phyloP scores from a whole-genome alignment of 2,888 invertebrate genomes.

The Chrysomela aeneicollis region DNA sequence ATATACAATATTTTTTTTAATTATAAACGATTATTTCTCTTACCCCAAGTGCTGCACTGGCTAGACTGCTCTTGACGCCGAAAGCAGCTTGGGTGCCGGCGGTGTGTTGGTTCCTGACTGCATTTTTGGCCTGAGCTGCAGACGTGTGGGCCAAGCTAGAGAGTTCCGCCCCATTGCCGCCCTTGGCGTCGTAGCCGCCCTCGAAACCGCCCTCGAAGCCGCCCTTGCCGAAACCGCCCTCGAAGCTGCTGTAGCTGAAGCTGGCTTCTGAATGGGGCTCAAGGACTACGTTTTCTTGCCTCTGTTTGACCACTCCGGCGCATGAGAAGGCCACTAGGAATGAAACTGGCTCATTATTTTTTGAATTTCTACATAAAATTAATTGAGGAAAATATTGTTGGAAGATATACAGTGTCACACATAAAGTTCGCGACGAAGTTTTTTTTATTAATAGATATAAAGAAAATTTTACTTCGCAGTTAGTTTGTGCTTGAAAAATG shows the following conservation, averaged over 20 bases:
- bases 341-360: too few species aligned
- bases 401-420: too few species aligned
- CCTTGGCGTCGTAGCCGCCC: conserved; percentile 14
- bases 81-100: conserved; percentile 79
- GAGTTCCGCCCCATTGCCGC: conserved; percentile 68
- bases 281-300: conserved; percentile 21
- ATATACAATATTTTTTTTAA: too few species aligned
- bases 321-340: conserved; percentile 4
- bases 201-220: conserved; percentile 10
- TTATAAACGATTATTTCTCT: too few species aligned
- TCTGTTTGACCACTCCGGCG: conserved; percentile 7
- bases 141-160: conserved; percentile 73
- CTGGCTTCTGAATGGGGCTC: conserved; percentile 16
- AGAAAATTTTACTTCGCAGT: too few species aligned
- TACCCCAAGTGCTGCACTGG: conserved; percentile 70
- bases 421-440: too few species aligned
- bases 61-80: conserved; percentile 75
- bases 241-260: conserved; percentile 17
- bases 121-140: conserved; percentile 76
- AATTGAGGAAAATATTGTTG: too few species aligned
- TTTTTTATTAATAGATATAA: too few species aligned
- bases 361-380: too few species aligned
- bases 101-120: conserved; percentile 71
- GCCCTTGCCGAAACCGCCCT: conserved; percentile 17
- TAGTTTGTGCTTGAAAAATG: too few species aligned